Evolutionary conservation across 2,888 invertebrate species (phyloP), one percentile per base, ranked within the genome.

Genomic region (Tetrapedia diversipes): DNA sequence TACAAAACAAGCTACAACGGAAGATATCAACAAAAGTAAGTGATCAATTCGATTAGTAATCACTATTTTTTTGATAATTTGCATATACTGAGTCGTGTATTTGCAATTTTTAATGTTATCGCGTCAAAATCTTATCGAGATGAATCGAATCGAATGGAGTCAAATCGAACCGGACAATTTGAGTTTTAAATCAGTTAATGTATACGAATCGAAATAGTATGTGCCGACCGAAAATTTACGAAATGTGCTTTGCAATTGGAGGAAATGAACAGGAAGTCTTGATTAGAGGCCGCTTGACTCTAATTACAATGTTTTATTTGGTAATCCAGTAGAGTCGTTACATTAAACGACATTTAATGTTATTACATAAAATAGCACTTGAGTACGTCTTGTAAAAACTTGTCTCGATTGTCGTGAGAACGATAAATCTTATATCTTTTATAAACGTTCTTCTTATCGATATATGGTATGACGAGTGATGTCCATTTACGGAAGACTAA

Each of bases 21-120:
- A 69, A 39, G 80, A 84, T 51, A 37, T 72, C 4, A 39, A 77
- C 14, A 83, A 82, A 53, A 88, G 89, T 89, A 75, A 89, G 89
- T 88, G 8, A 47, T 4, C 22, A 14, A 11, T 53, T 24, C 4
- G 0, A 24, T 57, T 24, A 1, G 3, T 14, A 14, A 22, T 16
- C 27, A n/a, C 10, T 27, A n/a, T 10, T 7, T 16, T 4, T 34
- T 27, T 10, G 6, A 47, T 7, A 41, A 34, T 22, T 11, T 32
- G 1, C 11, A 7, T 32, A 34, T 16, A 6, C 29, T 11, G 22
- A 47, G 19, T 19, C 14, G 3, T 14, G 1, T 29, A 16, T 39
- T 53, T 65, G 7, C 27, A 2, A n/a, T 19, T 61, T 22, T 6
- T 60, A 16, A 34, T 29, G 32, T 22, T 37, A 22, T 51, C 19